Percentiles rank a stretch among this genome's conserved stretches.
Evolutionary conservation across 2,797 vertebrate genomes (phyloP).

Genomic region (Argya squamiceps): DNA sequence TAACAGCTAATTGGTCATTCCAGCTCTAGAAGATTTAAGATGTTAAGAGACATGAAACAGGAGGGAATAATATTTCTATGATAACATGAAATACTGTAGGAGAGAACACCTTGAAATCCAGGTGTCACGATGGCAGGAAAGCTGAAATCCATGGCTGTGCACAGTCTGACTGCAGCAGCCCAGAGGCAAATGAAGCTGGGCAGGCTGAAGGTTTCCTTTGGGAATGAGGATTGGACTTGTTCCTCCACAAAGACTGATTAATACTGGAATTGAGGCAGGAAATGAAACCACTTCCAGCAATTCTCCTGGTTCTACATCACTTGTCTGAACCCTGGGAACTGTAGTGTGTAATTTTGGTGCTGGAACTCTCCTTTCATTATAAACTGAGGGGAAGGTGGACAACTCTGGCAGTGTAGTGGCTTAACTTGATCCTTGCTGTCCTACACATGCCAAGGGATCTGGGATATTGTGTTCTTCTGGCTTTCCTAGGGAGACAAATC

Average conservation of each 20-base stretch:
- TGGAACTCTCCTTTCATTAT: background rate
- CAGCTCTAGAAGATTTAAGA: background rate
- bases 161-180: background rate
- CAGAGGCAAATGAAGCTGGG: background rate
- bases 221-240: background rate
- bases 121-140: background rate
- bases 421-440: background rate
- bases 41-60: background rate
- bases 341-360: background rate
- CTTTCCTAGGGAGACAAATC: background rate
- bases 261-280: background rate
- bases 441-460: background rate
- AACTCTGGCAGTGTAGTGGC: background rate
- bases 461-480: background rate
- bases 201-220: background rate
- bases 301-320: background rate
- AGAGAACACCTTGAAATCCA: background rate
- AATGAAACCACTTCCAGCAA: background rate
- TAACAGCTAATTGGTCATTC: background rate
- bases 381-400: background rate
- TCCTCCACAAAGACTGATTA: background rate
- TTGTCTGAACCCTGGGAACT: background rate
- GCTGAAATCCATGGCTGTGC: background rate
- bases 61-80: background rate
- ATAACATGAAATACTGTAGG: background rate